Evolutionary conservation across 2,113 vertebrate genomes (phyloP).

Genomic region (Orcinus orca): DNA sequence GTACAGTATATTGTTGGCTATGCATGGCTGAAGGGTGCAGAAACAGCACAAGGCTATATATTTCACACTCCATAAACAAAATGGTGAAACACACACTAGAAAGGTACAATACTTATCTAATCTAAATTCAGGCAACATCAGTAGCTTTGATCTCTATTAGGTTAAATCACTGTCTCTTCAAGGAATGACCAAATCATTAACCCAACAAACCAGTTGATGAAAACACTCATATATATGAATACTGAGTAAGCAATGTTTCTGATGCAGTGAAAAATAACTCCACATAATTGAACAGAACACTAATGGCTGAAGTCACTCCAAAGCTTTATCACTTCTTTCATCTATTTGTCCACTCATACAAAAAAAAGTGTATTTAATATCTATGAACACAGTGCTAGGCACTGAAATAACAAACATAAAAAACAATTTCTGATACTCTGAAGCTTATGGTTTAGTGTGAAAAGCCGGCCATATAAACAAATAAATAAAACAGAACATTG

Average conservation of each 20-base stretch:
- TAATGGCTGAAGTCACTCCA: background rate
- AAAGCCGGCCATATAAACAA: background rate
- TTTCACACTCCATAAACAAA: slow-evolving; percentile 79
- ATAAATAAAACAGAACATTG: background rate
- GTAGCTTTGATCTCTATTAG: slow-evolving; percentile 65
- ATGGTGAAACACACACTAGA: slow-evolving; percentile 53
- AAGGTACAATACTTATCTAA: slow-evolving; percentile 65
- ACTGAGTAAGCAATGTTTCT: slow-evolving; percentile 49
- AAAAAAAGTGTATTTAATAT: background rate
- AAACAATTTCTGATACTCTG: background rate
- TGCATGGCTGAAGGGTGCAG: slow-evolving; percentile 65
- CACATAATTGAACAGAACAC: slow-evolving; percentile 4
- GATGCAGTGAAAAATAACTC: slow-evolving; percentile 13
- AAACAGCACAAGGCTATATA: slow-evolving; percentile 53
- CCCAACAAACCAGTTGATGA: slow-evolving; percentile 64
- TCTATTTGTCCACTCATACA: background rate
- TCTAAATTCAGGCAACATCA: slow-evolving; percentile 68
- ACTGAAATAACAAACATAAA: slow-evolving; percentile 19
- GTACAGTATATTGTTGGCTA: slow-evolving; percentile 62
- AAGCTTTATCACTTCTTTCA: background rate
- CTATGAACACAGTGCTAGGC: background rate
- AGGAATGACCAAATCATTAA: slow-evolving; percentile 74
- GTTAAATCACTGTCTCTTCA: slow-evolving; percentile 69
- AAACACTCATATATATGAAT: slow-evolving; percentile 46
- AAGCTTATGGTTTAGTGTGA: background rate